Evolutionary conservation across 2,113 vertebrate genomes (phyloP).

Genomic region (Collichthys lucidus): DNA sequence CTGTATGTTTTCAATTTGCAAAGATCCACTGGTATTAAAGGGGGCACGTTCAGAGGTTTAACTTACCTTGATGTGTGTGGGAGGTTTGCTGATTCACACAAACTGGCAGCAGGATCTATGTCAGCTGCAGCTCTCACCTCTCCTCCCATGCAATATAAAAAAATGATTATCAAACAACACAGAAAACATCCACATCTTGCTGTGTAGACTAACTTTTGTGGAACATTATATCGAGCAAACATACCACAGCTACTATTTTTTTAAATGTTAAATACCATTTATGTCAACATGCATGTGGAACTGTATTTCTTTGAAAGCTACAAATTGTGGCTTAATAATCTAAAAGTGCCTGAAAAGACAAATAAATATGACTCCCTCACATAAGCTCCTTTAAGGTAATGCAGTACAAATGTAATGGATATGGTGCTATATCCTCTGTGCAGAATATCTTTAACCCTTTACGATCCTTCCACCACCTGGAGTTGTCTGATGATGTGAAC

Average conservation of each 20-base stretch:
- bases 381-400: not conserved
- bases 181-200: not conserved
- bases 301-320: not conserved
- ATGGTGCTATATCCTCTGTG: not conserved
- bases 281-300: not conserved
- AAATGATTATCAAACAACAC: not conserved
- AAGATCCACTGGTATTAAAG: not conserved
- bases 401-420: not conserved
- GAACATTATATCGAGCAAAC: not conserved
- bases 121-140: constrained; percentile 10
- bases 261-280: not conserved
- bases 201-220: not conserved
- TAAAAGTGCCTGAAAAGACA: not conserved
- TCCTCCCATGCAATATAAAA: not conserved
- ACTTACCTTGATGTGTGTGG: constrained; percentile 17
- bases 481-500: not conserved
- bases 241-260: not conserved
- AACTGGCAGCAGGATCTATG: not conserved
- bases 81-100: constrained; percentile 17
- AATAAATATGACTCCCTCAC: not conserved
- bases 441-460: not conserved
- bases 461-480: not conserved
- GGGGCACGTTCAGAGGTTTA: not conserved
- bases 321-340: not conserved
- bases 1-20: not conserved